Base-by-base conservation (phyloP, 2,888 invertebrate genomes). In the Loripinus fragilis region DNA sequence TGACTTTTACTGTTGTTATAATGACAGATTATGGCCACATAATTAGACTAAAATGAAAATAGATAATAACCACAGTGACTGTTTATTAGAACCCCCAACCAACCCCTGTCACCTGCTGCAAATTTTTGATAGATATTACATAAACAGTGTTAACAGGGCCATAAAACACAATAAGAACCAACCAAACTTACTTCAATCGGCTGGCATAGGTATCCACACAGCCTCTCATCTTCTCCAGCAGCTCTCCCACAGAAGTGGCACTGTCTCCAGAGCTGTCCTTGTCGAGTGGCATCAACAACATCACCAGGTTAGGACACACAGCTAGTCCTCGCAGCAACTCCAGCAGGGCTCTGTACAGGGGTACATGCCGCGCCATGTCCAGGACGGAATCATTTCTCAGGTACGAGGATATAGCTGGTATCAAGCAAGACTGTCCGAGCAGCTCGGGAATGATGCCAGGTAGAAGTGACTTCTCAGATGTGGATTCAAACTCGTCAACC, bases 281-380 rank as follows among this genome's bases (percentile, higher is more conserved):
- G 50, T 89, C 90, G 50, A 90, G 78, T 0, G 96, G 96, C 81
- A 96, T 94, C 25, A 97, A 93, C 67, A 97, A 94, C 48, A 95
- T 95, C 3, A 96, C 95, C 74, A 96, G 91, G n/a, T 86, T 66
- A 0, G 89, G 88, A 77, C 87, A 94, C 94, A 94, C 88, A 95
- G 94, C 30, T 96, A 96, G 92, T 96, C 94, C 97, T 85, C 98
- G 95, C 81, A 98, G 95, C 83, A 97, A 94, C 87, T 96, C 96
- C 88, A 98, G 94, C 90, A 98, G 87, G 5, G 97, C 96, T 87
- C 97, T 96, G 94, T 98, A 98, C 89, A 98, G 95, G 35, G 98
- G 98, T 94, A 98, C 97, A 94, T 98, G 98, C 25, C 98, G 95
- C n/a, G 98, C 97, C 96, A 98, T 98, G 94, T 98, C 98, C 93